phyloP scores from a whole-genome alignment of 2,797 vertebrate species.

The Artibeus jamaicensis region DNA sequence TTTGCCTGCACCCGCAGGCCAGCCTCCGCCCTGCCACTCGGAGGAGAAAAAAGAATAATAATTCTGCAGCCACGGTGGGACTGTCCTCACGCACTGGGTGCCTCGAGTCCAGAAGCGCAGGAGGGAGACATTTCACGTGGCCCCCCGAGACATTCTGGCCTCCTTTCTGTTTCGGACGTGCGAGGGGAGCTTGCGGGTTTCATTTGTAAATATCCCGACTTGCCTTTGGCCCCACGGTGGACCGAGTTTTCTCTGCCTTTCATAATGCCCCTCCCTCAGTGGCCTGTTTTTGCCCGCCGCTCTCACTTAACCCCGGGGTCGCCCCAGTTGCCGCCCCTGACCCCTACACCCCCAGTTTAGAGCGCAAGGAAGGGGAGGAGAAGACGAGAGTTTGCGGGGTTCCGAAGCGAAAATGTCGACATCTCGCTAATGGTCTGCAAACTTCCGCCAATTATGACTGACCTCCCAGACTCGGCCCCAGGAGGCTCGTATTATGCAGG shows the following conservation, averaged over 20 bases:
- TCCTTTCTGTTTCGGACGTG: neutral
- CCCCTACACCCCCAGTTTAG: neutral
- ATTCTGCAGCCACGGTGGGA: neutral
- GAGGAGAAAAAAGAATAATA: neutral
- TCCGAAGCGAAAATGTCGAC: constrained; percentile 74
- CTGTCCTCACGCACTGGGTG: neutral
- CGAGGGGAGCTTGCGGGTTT: neutral
- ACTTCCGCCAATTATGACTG: constrained; percentile 84
- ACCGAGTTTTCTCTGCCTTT: neutral
- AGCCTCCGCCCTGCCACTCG: neutral
- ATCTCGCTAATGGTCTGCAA: constrained; percentile 83
- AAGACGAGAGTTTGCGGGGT: constrained; percentile 69
- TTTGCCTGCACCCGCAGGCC: neutral
- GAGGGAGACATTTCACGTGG: neutral
- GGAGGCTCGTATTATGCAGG: constrained; percentile 85
- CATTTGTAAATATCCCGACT: neutral
- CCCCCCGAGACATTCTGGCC: neutral
- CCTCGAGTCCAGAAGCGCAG: neutral
- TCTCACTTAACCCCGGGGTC: constrained; percentile 40
- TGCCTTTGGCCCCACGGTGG: neutral
- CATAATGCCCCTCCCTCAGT: neutral
- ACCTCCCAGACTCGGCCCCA: constrained; percentile 85
- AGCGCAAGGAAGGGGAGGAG: too few relatives aligned
- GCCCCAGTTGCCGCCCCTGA: neutral
- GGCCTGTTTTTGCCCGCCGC: neutral